Evolutionary conservation across 2,888 invertebrate species (phyloP).

Genomic region (Scaptomyza parva): DNA sequence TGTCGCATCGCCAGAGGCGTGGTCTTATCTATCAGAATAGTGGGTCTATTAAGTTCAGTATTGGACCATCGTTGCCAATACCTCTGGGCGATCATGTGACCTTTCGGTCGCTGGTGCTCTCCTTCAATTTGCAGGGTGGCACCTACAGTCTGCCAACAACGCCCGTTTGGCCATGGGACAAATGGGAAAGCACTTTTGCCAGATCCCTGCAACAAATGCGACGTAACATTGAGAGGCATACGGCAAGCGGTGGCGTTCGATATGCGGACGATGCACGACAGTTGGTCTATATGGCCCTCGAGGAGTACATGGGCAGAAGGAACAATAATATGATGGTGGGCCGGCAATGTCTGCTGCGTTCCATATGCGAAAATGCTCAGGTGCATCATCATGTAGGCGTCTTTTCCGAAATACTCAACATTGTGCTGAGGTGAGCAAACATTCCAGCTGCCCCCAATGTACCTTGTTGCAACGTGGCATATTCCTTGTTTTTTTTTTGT

Average conservation of each 20-base stretch:
- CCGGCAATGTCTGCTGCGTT: slow-evolving; percentile 75
- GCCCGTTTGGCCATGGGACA: slow-evolving; percentile 82
- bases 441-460: not conserved
- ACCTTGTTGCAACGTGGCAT: not conserved
- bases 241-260: slow-evolving; percentile 50
- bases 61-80: slow-evolving; percentile 77
- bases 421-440: slow-evolving; percentile 77
- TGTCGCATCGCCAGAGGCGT: slow-evolving; percentile 65
- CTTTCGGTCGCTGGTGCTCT: slow-evolving; percentile 80
- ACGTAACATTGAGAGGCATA: slow-evolving; percentile 57
- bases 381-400: slow-evolving; percentile 76
- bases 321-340: slow-evolving; percentile 54
- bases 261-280: slow-evolving; percentile 79
- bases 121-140: slow-evolving; percentile 78
- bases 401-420: slow-evolving; percentile 75
- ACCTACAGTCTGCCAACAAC: slow-evolving; percentile 73
- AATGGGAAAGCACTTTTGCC: slow-evolving; percentile 79
- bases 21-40: slow-evolving; percentile 68
- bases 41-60: slow-evolving; percentile 63
- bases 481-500: slow-evolving; percentile 11
- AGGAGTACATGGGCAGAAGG: slow-evolving; percentile 74
- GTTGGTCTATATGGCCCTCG: slow-evolving; percentile 78
- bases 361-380: slow-evolving; percentile 83
- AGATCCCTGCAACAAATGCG: slow-evolving; percentile 67
- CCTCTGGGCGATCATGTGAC: slow-evolving; percentile 75